Base-by-base conservation (phyloP, 2,113 vertebrate species). In the Elgaria multicarinata region DNA sequence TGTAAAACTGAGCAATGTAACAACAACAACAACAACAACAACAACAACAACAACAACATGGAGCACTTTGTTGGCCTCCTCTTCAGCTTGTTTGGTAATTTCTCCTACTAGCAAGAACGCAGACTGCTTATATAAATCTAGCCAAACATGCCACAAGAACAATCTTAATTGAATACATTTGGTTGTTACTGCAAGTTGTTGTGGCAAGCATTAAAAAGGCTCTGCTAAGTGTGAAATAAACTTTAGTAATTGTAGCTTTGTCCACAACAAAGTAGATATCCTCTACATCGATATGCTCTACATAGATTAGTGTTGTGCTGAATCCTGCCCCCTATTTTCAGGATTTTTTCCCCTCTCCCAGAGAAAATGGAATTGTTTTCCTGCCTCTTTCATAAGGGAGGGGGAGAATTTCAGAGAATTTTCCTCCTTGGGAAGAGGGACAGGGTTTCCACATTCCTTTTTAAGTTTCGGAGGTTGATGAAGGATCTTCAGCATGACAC, bases 1-100 rank as follows among this genome's bases (percentile, higher is more conserved):
- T 80, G n/a, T 87, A 39, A 92, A 55, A 62, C 69, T 77, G n/a
- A 85, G 85, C 83, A 76, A 90, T 91, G 55, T 92, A 91, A 58
- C 18, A 93, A 36, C n/a, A n/a, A n/a, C n/a, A n/a, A n/a, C n/a
- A n/a, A n/a, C n/a, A n/a, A n/a, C n/a, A n/a, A n/a, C n/a, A n/a
- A n/a, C n/a, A n/a, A n/a, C n/a, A n/a, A n/a, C n/a, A n/a, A n/a
- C n/a, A 33, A 42, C 85, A 14, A 67, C 50, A 76, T 80, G 31
- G 36, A 64, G 79, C 18, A 31, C 85, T 92, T 90, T 53, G 87
- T 31, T 44, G 87, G 44, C 62, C 84, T 14, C 4, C 24, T 80
- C 31, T 86, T 93, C 83, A 42, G 76, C 67, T 95, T 9, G 58
- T 88, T 85, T 90, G 44, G 50, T 89, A 0, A 82, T 69, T 93